phyloP scores from a whole-genome alignment of 2,888 invertebrate genomes.

The Cryptops parisi region DNA sequence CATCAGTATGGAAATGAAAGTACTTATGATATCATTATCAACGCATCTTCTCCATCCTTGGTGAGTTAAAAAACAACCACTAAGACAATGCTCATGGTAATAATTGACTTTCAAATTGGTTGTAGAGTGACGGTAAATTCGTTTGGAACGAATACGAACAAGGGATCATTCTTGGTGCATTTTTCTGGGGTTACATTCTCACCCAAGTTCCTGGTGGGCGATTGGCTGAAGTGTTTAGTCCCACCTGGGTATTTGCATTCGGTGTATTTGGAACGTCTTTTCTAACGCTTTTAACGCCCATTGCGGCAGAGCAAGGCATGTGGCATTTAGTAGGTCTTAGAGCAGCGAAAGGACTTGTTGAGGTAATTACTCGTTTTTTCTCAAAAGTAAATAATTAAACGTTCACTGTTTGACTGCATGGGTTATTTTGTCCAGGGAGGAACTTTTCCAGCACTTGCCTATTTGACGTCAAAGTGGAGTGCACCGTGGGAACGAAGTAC shows the following conservation, averaged over 20 bases:
- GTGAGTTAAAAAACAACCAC: too few relatives aligned
- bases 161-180: slow-evolving; percentile 62
- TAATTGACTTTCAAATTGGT: too few relatives aligned
- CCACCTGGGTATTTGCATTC: slow-evolving; percentile 75
- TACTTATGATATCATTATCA: too few relatives aligned
- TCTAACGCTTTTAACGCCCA: slow-evolving; percentile 60
- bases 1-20: too few relatives aligned
- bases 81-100: too few relatives aligned
- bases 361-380: slow-evolving; percentile 46
- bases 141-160: slow-evolving; percentile 55
- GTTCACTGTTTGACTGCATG: too few relatives aligned
- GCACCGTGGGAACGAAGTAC: slow-evolving; percentile 80
- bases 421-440: too few relatives aligned
- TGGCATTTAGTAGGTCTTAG: slow-evolving; percentile 50
- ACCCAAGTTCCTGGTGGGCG: slow-evolving; percentile 63
- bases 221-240: slow-evolving; percentile 65
- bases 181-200: slow-evolving; percentile 74
- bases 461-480: slow-evolving; percentile 82
- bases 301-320: slow-evolving; percentile 39
- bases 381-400: too few relatives aligned
- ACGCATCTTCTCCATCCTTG: too few relatives aligned
- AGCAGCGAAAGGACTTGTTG: slow-evolving; percentile 66
- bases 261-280: slow-evolving; percentile 59
- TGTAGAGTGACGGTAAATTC: slow-evolving; percentile 53
- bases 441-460: slow-evolving; percentile 88